Evolutionary conservation across 2,797 vertebrate species (phyloP).

Genomic region (Phoeniculus purpureus): DNA sequence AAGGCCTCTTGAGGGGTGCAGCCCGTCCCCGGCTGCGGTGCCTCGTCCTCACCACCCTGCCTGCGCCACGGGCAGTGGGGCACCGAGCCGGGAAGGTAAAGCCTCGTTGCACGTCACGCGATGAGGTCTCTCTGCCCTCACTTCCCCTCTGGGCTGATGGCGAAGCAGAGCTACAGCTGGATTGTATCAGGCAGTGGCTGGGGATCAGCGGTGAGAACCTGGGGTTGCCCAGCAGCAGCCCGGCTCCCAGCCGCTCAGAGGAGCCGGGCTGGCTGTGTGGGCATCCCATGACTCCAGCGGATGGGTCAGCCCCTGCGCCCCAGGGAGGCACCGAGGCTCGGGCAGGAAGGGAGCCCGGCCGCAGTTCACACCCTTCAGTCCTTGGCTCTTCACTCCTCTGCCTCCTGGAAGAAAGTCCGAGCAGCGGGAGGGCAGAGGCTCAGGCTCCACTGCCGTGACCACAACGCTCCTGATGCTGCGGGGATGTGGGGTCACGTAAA

Average conservation of each 20-base stretch:
- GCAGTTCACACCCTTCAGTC: background rate
- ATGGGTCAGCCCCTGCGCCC: background rate
- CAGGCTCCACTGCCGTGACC: background rate
- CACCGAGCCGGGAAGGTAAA: background rate
- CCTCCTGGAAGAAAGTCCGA: background rate
- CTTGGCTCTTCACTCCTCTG: background rate
- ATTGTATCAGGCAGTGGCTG: background rate
- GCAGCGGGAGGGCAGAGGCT: background rate
- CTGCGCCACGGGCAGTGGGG: background rate
- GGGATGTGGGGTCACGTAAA: background rate
- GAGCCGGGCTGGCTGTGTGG: background rate
- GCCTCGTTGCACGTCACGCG: background rate
- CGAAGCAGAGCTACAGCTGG: background rate
- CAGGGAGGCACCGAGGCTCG: background rate
- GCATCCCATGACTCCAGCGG: background rate
- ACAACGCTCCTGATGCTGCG: background rate
- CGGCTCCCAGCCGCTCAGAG: background rate
- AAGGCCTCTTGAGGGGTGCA: background rate
- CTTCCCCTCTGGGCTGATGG: background rate
- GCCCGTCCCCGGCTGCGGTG: background rate
- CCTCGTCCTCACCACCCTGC: background rate
- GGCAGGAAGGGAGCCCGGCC: background rate
- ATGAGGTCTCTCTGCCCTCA: background rate
- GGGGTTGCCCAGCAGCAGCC: background rate
- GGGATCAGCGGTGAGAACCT: background rate